Base-by-base conservation (phyloP, 2,888 invertebrate genomes). In the Rotaria socialis region DNA sequence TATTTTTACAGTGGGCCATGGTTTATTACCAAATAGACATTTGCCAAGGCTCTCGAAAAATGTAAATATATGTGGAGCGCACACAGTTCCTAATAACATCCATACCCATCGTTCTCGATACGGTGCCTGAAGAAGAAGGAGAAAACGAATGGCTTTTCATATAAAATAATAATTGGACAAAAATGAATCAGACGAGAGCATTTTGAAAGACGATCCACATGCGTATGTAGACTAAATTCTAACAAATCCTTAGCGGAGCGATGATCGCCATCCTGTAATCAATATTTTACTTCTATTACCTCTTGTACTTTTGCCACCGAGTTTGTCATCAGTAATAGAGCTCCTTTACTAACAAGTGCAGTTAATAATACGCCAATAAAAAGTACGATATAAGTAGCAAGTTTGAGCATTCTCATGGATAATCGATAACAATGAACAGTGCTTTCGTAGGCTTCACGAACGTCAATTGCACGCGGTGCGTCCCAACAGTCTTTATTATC, bases 1-100 rank as follows among this genome's bases (percentile, higher is more conserved):
- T 0, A 89, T 89, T 19, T 86, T 86, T 0, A 87, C 27, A 10
- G 87, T 86, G 10, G 90, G 90, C 86, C 89, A 88, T 14, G 88
- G 88, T 84, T 88, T 88, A 43, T 88, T 89, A 16, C 90, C 90
- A 87, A 90, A 90, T 67, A 89, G 85, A 47, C 88, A 88, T 85
- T 89, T 89, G 85, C 89, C 87, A 47, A 89, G 50, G 86, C 89
- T 88, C 11, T 88, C 88, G 89, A 97, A 94, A 88, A 96, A 92
- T 4, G 95, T 94, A 86, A 96, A 95, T 87, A 95, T 92, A 92
- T 97, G 96, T 0, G 97, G 97, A 85, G 96, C 94, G 58, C 95
- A 93, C 90, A 95, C 96, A 5, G 95, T 95, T 88, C 96, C 94
- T 86, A 96, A 92, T 85, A 97, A 91, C 87, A 95, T 95, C 96